Evolutionary conservation across 2,113 vertebrate species (phyloP).

Genomic region (Scortum barcoo): DNA sequence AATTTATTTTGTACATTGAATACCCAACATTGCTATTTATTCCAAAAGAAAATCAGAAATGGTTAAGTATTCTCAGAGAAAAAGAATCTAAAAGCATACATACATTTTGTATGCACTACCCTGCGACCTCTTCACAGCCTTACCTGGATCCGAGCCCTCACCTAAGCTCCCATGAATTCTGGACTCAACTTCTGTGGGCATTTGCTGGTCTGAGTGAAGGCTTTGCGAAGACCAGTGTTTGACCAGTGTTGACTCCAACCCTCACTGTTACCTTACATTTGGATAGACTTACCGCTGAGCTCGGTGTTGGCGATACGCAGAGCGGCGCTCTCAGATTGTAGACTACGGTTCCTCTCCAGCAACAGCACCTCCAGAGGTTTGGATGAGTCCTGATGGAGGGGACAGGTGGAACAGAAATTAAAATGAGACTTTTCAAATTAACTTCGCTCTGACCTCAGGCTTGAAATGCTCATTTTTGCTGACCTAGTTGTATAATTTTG

Average conservation of each 20-base stretch:
- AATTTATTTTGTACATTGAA: conserved; percentile 9
- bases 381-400: conserved; percentile 85
- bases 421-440: conserved; percentile 5
- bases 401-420: not conserved
- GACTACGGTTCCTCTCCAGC: conserved; percentile 95
- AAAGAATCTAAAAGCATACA: conserved; percentile 39
- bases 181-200: conserved; percentile 10
- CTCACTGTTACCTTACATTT: not conserved
- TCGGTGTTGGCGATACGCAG: conserved; percentile 96
- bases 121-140: conserved; percentile 18
- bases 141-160: conserved; percentile 40
- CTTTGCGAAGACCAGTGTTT: not conserved
- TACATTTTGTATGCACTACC: conserved; percentile 12
- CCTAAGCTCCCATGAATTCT: not conserved
- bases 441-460: not conserved
- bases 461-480: conserved; percentile 15
- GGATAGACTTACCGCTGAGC: conserved; percentile 93
- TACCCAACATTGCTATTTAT: conserved; percentile 17
- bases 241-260: not conserved
- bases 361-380: conserved; percentile 97
- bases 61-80: conserved; percentile 82
- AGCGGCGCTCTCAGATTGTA: conserved; percentile 95
- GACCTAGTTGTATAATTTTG: not conserved
- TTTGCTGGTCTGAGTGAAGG: not conserved
- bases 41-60: not conserved